Conservation (phyloP, 2,797 vertebrate species). For the Pagetopsis macropterus region DNA sequence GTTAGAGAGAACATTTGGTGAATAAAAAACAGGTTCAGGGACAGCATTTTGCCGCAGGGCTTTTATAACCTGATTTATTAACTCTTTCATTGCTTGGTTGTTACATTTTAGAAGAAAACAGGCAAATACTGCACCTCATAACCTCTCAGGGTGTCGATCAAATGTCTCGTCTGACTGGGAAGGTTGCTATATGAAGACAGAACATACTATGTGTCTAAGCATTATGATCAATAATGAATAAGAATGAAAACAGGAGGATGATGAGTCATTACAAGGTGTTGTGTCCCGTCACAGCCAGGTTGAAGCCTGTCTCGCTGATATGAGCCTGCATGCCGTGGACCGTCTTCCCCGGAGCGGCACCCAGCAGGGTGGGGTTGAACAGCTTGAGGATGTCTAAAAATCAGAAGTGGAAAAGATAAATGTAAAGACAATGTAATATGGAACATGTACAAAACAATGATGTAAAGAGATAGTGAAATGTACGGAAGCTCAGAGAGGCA, state of each 20-base stretch:
- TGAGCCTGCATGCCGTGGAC: conserved; percentile 78
- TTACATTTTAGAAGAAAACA: background rate
- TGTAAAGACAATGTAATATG: background rate
- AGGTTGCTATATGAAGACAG: conserved; percentile 79
- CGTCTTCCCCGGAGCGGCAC: conserved; percentile 79
- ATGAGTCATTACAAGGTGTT: conserved; percentile 81
- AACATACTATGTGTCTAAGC: background rate
- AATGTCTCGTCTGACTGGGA: conserved; percentile 80
- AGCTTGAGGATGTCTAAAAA: conserved; percentile 83
- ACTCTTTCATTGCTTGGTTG: background rate
- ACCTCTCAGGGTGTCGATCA: conserved; percentile 84
- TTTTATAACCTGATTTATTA: background rate
- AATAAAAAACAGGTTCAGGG: conserved; percentile 5
- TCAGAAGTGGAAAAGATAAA: background rate
- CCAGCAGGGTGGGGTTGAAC: conserved; percentile 84
- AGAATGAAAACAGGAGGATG: background rate
- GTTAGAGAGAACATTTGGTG: background rate
- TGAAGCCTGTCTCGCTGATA: conserved; percentile 83
- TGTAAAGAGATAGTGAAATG: background rate
- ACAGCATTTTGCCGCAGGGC: background rate
- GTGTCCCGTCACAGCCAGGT: conserved; percentile 86
- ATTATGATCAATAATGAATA: background rate
- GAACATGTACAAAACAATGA: background rate
- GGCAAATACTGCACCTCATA: conserved; percentile 71
- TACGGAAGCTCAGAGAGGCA: too few species aligned